Percentiles rank a stretch among this genome's conserved stretches.
phyloP scores from a whole-genome alignment of 2,888 invertebrate species.

The Aricia artaxerxes region DNA sequence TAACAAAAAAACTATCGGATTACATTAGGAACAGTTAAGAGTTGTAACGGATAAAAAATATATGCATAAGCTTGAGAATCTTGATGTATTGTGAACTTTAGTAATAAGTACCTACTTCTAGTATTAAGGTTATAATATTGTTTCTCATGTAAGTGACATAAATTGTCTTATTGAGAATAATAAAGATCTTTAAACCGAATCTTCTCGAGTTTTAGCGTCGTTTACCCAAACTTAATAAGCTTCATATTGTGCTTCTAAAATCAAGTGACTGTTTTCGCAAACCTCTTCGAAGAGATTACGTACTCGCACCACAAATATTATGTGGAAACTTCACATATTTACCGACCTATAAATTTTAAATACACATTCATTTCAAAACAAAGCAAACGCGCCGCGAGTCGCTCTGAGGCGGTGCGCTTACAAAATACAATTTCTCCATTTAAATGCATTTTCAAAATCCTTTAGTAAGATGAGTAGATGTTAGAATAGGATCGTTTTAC shows the following conservation, averaged over 20 bases:
- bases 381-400: constrained; percentile 5
- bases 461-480: not conserved
- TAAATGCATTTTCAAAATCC: constrained; percentile 21
- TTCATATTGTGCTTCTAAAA: not conserved
- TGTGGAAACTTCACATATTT: constrained; percentile 31
- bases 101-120: too few species aligned
- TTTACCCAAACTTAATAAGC: not conserved
- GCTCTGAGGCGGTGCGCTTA: not conserved
- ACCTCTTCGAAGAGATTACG: constrained; percentile 2
- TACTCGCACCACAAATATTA: constrained; percentile 25
- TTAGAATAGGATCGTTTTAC: not conserved
- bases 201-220: too few species aligned
- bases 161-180: too few species aligned
- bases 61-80: too few species aligned
- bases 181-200: too few species aligned
- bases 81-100: too few species aligned
- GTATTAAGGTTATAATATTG: too few species aligned
- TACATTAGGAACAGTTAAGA: too few species aligned
- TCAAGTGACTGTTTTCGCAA: not conserved
- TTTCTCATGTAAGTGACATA: too few species aligned
- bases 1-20: too few species aligned
- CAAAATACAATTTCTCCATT: constrained; percentile 26
- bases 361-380: constrained; percentile 31
- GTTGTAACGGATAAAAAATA: too few species aligned
- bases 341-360: constrained; percentile 30